phyloP scores from a whole-genome alignment of 2,888 invertebrate species.

The Hanleya hanleyi region DNA sequence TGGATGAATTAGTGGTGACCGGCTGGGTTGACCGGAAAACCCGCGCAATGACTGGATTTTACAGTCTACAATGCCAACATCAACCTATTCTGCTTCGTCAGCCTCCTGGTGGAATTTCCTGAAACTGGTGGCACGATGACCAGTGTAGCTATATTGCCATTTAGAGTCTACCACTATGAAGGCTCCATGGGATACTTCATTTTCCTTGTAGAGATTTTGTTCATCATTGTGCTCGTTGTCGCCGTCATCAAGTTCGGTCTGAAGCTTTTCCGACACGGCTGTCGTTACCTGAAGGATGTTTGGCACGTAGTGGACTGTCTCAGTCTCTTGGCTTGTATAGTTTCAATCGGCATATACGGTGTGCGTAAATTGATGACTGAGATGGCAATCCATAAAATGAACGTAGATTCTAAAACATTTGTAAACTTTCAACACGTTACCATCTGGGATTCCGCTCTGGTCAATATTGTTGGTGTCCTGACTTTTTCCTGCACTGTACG shows the following conservation, averaged over 20 bases:
- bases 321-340: background rate
- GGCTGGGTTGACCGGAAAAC: background rate
- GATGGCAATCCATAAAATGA: background rate
- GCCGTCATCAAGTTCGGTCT: background rate
- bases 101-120: conserved; percentile 33
- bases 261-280: background rate
- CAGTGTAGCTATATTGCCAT: background rate
- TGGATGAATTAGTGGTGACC: background rate
- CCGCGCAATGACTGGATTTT: background rate
- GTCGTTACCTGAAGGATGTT: background rate
- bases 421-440: conserved; percentile 57
- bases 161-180: background rate
- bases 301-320: background rate
- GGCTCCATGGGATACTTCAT: background rate
- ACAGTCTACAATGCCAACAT: conserved; percentile 14
- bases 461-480: conserved; percentile 42
- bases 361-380: background rate
- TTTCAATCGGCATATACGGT: background rate
- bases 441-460: conserved; percentile 56
- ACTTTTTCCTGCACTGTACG: background rate
- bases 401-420: background rate
- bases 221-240: background rate
- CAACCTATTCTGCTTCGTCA: conserved; percentile 34
- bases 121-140: conserved; percentile 22
- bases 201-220: background rate